Conservation (phyloP, 2,797 vertebrate species). For the Taenioides sp. region DNA sequence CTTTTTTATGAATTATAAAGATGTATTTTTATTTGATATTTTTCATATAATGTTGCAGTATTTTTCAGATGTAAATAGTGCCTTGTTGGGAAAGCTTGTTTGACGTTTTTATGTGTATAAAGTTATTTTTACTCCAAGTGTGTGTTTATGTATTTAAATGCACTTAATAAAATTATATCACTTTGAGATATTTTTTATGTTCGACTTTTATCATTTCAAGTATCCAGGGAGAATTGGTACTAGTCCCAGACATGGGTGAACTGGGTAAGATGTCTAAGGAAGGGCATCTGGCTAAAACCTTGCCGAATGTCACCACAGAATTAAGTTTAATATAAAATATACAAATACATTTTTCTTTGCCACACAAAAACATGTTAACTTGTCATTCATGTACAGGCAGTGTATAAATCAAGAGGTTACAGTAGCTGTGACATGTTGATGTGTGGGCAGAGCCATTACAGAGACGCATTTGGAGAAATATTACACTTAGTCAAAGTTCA, state of each 20-base stretch:
- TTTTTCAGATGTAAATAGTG: constrained; percentile 80
- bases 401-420: constrained; percentile 59
- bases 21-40: constrained; percentile 64
- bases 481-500: constrained; percentile 44
- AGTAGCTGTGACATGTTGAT: constrained; percentile 42
- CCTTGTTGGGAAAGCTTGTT: constrained; percentile 68
- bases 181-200: constrained; percentile 28
- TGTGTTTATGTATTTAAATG: constrained; percentile 78
- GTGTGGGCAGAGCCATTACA: constrained; percentile 54
- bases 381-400: constrained; percentile 8
- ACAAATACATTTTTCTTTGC: background rate
- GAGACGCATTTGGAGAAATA: constrained; percentile 45
- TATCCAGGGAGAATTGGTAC: background rate
- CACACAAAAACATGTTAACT: constrained; percentile 8
- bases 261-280: background rate
- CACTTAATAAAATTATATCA: constrained; percentile 75
- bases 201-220: background rate
- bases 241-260: background rate
- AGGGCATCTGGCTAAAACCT: background rate
- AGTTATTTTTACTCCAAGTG: constrained; percentile 71
- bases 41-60: constrained; percentile 73
- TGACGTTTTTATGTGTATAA: constrained; percentile 60
- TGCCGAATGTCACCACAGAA: too few relatives aligned
- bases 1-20: constrained; percentile 48
- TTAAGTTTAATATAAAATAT: too few relatives aligned